Evolutionary conservation across 1,140 invertebrate species (phyloP).

Genomic region (Neomicropteryx cornuta): DNA sequence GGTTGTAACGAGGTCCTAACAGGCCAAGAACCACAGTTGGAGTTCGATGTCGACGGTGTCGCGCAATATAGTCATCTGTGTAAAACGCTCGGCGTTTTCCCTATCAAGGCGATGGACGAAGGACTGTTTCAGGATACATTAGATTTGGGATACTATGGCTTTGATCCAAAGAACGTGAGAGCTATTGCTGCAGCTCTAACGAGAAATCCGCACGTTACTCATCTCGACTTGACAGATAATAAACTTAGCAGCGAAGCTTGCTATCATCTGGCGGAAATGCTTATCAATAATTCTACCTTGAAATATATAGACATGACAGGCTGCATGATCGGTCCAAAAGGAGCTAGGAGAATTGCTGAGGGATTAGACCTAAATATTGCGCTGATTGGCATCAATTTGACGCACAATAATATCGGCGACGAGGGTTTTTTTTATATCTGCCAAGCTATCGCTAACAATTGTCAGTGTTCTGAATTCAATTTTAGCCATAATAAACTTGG

Average conservation of each 20-base stretch:
- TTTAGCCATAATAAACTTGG: slow-evolving; percentile 33
- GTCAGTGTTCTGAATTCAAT: slow-evolving; percentile 24
- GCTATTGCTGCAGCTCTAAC: slow-evolving; percentile 28
- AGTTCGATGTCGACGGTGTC: slow-evolving; percentile 29
- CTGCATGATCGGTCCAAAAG: slow-evolving; percentile 31
- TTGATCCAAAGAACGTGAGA: slow-evolving; percentile 27
- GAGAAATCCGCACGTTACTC: slow-evolving; percentile 26
- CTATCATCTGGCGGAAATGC: slow-evolving; percentile 30
- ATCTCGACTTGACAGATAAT: slow-evolving; percentile 32
- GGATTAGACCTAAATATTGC: slow-evolving; percentile 21
- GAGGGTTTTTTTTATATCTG: slow-evolving; percentile 23
- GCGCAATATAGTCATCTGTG: slow-evolving; percentile 31
- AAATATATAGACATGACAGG: slow-evolving; percentile 29
- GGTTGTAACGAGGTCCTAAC: slow-evolving; percentile 32
- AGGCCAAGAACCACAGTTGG: slow-evolving; percentile 21
- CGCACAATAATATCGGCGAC: slow-evolving; percentile 30
- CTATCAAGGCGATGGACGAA: slow-evolving; percentile 26
- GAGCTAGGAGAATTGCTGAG: slow-evolving; percentile 21
- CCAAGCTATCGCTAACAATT: slow-evolving; percentile 21
- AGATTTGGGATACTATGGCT: slow-evolving; percentile 34
- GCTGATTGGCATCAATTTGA: slow-evolving; percentile 26
- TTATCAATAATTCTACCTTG: slow-evolving; percentile 27
- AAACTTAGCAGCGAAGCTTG: slow-evolving; percentile 29
- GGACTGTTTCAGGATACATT: slow-evolving; percentile 25
- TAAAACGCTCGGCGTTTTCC: slow-evolving; percentile 28